These are phyloP conservation scores for Cepaea hortensis DNA, from an alignment of 2,888 invertebrate genomes.

Conservation along the genomic window DNA sequence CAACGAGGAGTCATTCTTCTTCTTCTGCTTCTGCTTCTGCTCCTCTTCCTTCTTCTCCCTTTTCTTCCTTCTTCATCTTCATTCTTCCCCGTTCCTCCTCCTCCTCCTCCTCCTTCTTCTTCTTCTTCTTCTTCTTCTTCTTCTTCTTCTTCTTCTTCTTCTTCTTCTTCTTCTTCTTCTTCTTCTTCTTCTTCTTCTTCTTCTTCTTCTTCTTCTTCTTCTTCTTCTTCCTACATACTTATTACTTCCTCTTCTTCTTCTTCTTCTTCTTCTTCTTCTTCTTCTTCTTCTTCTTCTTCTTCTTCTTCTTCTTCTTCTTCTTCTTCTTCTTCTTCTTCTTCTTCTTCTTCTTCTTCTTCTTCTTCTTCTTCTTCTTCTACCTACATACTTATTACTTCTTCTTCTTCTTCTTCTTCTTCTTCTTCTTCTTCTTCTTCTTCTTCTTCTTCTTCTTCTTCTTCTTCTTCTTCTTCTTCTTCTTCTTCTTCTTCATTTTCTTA, in stretches of 20 bases:
- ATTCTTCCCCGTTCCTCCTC: not conserved
- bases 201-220: no score
- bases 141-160: conserved; percentile 1
- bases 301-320: conserved; percentile 14
- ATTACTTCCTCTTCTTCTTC: no score
- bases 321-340: conserved; percentile 9
- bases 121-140: not conserved
- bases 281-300: conserved; percentile 19
- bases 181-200: not conserved
- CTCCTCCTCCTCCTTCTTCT: not conserved
- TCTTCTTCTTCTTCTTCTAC: no score
- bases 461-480: no score
- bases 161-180: conserved; percentile 19
- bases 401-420: no score
- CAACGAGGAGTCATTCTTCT: not conserved
- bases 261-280: conserved; percentile 14
- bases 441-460: no score
- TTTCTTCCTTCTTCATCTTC: not conserved
- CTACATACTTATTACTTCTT: no score
- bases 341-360: no score
- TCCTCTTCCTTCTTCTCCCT: not conserved
- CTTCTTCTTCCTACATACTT: no score
- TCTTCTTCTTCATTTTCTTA: no score
- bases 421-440: no score
- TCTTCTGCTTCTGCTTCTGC: not conserved